Conservation (phyloP, 1,140 invertebrate genomes). For the Heliconius himera region DNA sequence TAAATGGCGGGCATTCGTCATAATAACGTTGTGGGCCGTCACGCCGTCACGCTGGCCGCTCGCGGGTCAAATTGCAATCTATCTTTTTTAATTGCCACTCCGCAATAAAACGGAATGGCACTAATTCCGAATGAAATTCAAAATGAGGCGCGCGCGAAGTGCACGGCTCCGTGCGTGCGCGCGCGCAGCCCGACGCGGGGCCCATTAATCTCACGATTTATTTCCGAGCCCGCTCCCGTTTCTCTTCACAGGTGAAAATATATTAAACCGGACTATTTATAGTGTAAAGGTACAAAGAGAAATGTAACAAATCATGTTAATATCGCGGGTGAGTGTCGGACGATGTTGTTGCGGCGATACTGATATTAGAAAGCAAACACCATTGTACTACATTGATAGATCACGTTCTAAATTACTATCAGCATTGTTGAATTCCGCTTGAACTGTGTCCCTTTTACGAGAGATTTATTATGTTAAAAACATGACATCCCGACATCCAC, state of each 20-base stretch:
- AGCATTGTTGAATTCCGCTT: slow-evolving; percentile 25
- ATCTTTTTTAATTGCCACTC: slow-evolving; percentile 77
- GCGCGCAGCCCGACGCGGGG: slow-evolving; percentile 44
- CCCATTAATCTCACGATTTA: slow-evolving; percentile 71
- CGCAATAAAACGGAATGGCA: slow-evolving; percentile 44
- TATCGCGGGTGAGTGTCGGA: slow-evolving; percentile 53
- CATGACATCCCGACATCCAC: background rate
- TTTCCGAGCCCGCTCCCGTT: slow-evolving; percentile 67
- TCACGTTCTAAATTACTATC: slow-evolving; percentile 40
- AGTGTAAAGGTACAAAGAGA: slow-evolving; percentile 61
- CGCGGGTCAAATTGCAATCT: slow-evolving; percentile 77
- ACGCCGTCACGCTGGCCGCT: slow-evolving; percentile 73
- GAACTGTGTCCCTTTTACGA: slow-evolving; percentile 21
- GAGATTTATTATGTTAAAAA: background rate
- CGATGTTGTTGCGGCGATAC: slow-evolving; percentile 42
- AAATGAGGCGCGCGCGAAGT: slow-evolving; percentile 67
- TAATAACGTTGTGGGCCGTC: slow-evolving; percentile 69
- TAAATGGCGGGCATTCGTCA: slow-evolving; percentile 69
- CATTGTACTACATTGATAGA: slow-evolving; percentile 41
- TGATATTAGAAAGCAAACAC: slow-evolving; percentile 57
- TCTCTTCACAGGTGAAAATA: slow-evolving; percentile 70
- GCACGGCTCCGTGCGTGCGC: slow-evolving; percentile 46
- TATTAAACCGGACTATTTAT: slow-evolving; percentile 68
- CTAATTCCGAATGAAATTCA: slow-evolving; percentile 46
- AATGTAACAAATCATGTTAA: slow-evolving; percentile 68